A percentile compares a stretch with the other conserved stretches of the same genome.
phyloP scores from a whole-genome alignment of 2,797 vertebrate species.

The Manis javanica region DNA sequence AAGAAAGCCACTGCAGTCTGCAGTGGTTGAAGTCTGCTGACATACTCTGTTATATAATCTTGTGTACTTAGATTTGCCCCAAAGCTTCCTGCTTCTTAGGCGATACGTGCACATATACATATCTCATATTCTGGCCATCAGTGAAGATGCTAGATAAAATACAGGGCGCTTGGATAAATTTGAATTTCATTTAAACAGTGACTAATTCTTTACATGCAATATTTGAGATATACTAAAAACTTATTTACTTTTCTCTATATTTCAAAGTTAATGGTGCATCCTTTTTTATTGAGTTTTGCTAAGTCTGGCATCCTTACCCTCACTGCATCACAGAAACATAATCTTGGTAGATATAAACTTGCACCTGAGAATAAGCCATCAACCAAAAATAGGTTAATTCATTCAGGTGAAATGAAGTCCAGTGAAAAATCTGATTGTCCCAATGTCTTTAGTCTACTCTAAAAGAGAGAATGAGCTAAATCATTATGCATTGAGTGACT shows the following conservation, averaged over 20 bases:
- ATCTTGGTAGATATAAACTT: neutral
- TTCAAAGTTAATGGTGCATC: neutral
- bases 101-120: fast-evolving
- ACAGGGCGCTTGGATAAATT: neutral
- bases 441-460: neutral
- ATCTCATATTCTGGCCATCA: neutral
- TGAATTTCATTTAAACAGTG: neutral
- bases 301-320: neutral
- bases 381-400: neutral
- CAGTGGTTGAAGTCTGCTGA: neutral
- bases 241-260: neutral
- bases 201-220: neutral
- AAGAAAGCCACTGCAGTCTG: neutral
- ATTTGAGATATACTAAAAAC: neutral
- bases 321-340: no score
- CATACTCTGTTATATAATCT: neutral
- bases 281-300: neutral
- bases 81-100: no score
- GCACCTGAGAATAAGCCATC: neutral
- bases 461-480: neutral
- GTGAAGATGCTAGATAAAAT: neutral
- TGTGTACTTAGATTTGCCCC: neutral
- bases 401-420: neutral
- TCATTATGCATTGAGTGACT: neutral
- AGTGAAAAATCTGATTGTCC: neutral